These are phyloP conservation scores for Lordiphosa stackelbergi DNA, from an alignment of 1,140 invertebrate genomes.

Conservation along the genomic window DNA sequence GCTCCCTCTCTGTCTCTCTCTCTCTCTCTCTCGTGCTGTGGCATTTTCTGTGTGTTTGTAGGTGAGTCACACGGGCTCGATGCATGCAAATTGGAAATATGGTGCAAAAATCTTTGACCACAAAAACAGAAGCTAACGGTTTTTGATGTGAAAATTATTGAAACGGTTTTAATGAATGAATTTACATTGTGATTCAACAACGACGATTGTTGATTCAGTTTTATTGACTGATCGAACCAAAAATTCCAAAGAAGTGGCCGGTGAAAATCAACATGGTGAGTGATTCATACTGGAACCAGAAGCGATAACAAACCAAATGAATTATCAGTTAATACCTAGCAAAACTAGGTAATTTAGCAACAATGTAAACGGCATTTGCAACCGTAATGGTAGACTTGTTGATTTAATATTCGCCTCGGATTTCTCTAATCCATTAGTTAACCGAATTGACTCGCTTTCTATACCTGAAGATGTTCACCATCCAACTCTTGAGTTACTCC, in stretches of 20 bases:
- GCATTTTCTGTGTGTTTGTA: background rate
- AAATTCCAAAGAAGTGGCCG: slow-evolving; percentile 55
- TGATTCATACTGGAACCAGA: slow-evolving; percentile 39
- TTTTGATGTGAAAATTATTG: slow-evolving; percentile 15
- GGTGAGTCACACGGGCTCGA: slow-evolving; percentile 23
- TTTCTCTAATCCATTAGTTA: too few relatives aligned
- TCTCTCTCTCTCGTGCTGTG: slow-evolving; percentile 2
- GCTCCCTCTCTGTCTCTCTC: slow-evolving; percentile 10
- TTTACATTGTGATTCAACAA: slow-evolving; percentile 26
- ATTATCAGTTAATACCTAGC: background rate
- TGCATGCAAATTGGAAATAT: slow-evolving; percentile 44
- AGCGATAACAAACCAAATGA: slow-evolving; percentile 17
- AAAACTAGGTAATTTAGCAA: too few relatives aligned
- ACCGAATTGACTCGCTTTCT: too few relatives aligned
- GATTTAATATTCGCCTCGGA: too few relatives aligned
- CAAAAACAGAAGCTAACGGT: slow-evolving; percentile 5
- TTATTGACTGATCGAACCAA: slow-evolving; percentile 30
- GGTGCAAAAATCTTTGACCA: slow-evolving; percentile 14
- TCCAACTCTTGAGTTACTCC: too few relatives aligned
- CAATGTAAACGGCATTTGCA: too few relatives aligned
- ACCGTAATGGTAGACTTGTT: too few relatives aligned
- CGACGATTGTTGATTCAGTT: slow-evolving; percentile 62
- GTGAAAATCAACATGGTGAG: slow-evolving; percentile 19
- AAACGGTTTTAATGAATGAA: slow-evolving; percentile 5
- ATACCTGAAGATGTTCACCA: too few relatives aligned